Conservation (phyloP, 2,113 vertebrate species). For the Tachycineta bicolor region DNA sequence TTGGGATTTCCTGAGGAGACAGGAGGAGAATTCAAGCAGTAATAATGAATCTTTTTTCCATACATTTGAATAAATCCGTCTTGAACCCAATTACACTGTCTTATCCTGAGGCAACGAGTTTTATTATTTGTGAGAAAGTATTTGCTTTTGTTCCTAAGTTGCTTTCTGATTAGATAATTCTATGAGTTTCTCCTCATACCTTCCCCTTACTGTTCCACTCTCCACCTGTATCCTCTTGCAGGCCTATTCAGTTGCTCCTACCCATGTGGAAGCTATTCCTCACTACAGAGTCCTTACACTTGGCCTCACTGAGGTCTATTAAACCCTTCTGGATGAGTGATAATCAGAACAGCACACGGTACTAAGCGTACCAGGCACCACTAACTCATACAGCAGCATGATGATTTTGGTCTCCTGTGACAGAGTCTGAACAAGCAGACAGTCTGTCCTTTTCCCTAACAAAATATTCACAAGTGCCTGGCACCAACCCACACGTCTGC, state of each 20-base stretch:
- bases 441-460: not conserved
- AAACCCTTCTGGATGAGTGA: not conserved
- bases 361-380: not conserved
- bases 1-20: not conserved
- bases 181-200: not conserved
- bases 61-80: not conserved
- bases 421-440: not conserved
- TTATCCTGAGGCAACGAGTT: not conserved
- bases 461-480: not conserved
- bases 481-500: not conserved
- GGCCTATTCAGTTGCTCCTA: not conserved
- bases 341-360: not conserved
- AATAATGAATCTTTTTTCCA: not conserved
- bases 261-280: not conserved
- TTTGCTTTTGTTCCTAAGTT: conserved; percentile 7
- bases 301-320: not conserved
- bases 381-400: not conserved
- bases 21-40: not conserved
- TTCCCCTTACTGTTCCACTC: not conserved
- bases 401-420: not conserved
- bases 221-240: not conserved
- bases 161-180: not conserved
- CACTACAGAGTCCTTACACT: not conserved
- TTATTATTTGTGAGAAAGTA: not conserved
- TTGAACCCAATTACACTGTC: not conserved